Base-by-base conservation (phyloP, 2,113 vertebrate genomes). In the Perca schrenkii region DNA sequence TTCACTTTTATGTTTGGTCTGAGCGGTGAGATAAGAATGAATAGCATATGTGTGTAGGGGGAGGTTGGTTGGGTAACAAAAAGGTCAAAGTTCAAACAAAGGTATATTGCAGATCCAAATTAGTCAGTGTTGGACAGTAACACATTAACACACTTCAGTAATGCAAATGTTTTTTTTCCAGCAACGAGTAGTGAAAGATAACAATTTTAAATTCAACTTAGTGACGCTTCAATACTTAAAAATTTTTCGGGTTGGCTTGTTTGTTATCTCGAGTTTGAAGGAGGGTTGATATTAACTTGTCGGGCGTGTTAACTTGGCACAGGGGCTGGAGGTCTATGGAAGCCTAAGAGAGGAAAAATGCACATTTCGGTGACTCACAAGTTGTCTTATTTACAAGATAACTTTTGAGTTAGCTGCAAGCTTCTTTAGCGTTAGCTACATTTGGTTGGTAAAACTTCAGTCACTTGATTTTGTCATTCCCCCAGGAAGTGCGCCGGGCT, bases 1-100 rank as follows among this genome's bases (percentile, higher is more conserved):
- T 83, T 87, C 34, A 63, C 86, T 89, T 91, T 90, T 76, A 90
- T 91, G 87, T 92, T 91, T 80, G 86, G 91, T 82, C 89, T 93
- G 89, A 92, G 82, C 82, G 36, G 31, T 11, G 62, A 89, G 91
- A 94, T 93, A 92, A 93, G 87, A 85, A 65, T 64, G 79, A 77
- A 34, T 75, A 77, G 72, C 83, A 52, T 72, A 58, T 43, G 62
- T 77, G 57, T 52, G 86, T 25, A 34, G 82, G 67, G 82, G 21
- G 63, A 63, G 80, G 34, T 25, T 77, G 62, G 50, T 17, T 65
- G 60, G 71, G 57, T 74, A 31, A 82, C 15, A 69, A n/a, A 76
- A 46, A 62, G 69, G 80, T 83, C 84, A 91, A 84, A 89, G 85
- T 78, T 89, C 74, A 86, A 66, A 58, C 4, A 70, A 62, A 83